Base-by-base conservation (phyloP, 2,797 vertebrate genomes). In the Meda fulgida region DNA sequence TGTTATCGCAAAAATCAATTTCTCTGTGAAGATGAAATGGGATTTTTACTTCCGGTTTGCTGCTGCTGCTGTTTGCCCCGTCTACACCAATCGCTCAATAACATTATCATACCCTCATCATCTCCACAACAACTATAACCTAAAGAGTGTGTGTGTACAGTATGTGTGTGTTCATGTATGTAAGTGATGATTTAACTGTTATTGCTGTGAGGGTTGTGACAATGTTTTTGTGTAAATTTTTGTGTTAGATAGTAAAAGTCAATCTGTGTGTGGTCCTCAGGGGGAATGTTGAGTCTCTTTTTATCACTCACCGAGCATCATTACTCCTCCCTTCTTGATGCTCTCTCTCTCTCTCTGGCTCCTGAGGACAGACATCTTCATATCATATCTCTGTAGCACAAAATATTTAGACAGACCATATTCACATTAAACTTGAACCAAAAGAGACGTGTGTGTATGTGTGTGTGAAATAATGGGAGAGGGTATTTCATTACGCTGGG, bases 401-500 rank as follows among this genome's bases (percentile, higher is more conserved):
- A 84, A 88, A 88, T 89, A 84, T 90, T 89, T 85, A 86, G 83
- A 85, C 84, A 83, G 75, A 69, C 73, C 53, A 72, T 87, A 87
- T 86, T 89, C 81, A 84, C 69, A 89, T 86, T 87, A 53, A 82
- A 82, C 75, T 78, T 75, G 77, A 86, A 86, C 78, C 58, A 79
- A 71, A 85, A 48, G 46, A 81, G 73, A 40, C 9, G 23, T 63
- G 60, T 43, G 70, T n/a, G 80, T 29, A 77, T 26, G 48, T 65
- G 75, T 75, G 70, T 60, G 71, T 75, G 63, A 29, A 36, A 83
- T 86, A 84, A 87, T 86, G 72, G 80, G 65, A 63, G 86, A 84
- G 82, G 83, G 85, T 87, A 89, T 90, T 90, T 89, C 86, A 90
- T 90, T 90, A 89, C 63, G 29, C 81, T 70, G 55, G 72, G 80